Base-by-base conservation (phyloP, 2,888 invertebrate genomes). In the Cheilosia impressa region DNA sequence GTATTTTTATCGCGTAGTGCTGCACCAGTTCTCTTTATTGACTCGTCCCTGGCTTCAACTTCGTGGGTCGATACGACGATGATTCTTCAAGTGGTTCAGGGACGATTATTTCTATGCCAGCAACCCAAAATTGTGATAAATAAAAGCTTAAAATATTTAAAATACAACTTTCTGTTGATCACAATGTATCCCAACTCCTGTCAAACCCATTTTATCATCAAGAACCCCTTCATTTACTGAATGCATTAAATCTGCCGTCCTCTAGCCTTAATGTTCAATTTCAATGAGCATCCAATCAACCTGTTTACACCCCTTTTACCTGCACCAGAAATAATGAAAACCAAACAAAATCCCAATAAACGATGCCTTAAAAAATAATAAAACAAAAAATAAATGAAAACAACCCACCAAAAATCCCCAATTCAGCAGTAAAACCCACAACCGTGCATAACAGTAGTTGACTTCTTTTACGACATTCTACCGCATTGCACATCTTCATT, bases 401-500 rank as follows among this genome's bases (percentile, higher is more conserved):
- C 68, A 60, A 69, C 47, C 80, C 68, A 77, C 71, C 77, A 77
- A 68, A 62, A 47, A 24, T 79, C 58, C 53, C 62, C 63, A 69
- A 79, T 53, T 75, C 78, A 57, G 80, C 58, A 63, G 22, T 55
- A 66, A 47, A 71, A 73, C 69, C 63, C 72, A 47, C 71, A 41
- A n/a, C 27, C 53, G 41, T 34, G 27, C 19, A 47, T 19, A n/a
- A 53, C n/a, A 55, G 76, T 31, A 60, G 76, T 72, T 79, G 84
- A 76, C 72, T 85, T 72, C 71, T 71, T 85, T 76, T 80, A 85
- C 81, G 85, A 72, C 81, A 81, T 81, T 85, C 85, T 72, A 85
- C 85, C 80, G 85, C 85, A 81, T 76, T 76, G 85, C 76, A 81
- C 72, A 72, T 85, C 50, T 68, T 72, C 60, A 66, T 68, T 57